A percentile compares a stretch with the other conserved stretches of the same genome.
Evolutionary conservation across 2,888 invertebrate genomes (phyloP).

Genomic region (Idaea straminata): DNA sequence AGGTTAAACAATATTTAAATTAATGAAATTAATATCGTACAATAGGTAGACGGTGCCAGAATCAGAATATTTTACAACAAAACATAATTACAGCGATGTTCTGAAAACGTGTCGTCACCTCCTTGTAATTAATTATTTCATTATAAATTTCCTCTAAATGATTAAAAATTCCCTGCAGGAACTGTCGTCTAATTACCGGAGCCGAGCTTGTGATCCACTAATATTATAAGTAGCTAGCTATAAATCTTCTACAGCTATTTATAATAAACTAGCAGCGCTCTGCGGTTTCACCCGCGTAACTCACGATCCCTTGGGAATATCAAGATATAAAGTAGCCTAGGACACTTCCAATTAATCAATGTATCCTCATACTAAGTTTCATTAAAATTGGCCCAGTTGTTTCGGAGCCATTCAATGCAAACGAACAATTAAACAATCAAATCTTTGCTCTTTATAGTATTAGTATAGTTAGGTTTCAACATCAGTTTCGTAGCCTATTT

Average conservation of each 20-base stretch:
- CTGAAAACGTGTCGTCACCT: conserved; percentile 41
- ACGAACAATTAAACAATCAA: no score
- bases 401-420: no score
- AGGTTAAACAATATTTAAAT: neutral
- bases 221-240: conserved; percentile 11
- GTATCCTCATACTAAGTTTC: no score
- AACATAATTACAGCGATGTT: conserved; percentile 33
- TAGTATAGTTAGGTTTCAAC: no score
- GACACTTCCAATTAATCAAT: no score
- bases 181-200: conserved; percentile 39
- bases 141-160: conserved; percentile 44
- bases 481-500: no score
- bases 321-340: no score
- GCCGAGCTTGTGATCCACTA: conserved; percentile 12
- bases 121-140: conserved; percentile 51
- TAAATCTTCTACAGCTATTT: neutral
- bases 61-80: conserved; percentile 31
- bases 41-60: conserved; percentile 18
- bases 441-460: no score
- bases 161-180: conserved; percentile 47
- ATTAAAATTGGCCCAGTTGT: no score
- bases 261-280: no score
- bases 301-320: no score
- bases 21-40: conserved; percentile 4
- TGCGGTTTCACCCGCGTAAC: no score